phyloP scores from a whole-genome alignment of 2,797 vertebrate species.

The Vespertilio murinus region DNA sequence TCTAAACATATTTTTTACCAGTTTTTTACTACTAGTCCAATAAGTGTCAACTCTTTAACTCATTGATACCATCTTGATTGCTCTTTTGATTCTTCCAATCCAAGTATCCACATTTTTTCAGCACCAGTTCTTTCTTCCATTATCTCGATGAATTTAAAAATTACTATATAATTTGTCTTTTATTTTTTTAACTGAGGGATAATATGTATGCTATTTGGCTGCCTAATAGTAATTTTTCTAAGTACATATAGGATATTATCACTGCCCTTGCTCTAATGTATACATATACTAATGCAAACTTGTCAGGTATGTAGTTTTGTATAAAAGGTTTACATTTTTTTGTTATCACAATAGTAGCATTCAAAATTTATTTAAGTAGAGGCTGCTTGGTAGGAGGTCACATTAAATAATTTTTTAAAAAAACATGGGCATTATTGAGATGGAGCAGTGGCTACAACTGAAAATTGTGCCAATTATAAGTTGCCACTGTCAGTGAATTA shows the following conservation, averaged over 20 bases:
- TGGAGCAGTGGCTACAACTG: not conserved
- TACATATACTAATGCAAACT: not conserved
- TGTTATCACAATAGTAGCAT: not conserved
- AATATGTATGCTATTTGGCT: not conserved
- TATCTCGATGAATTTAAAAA: not conserved
- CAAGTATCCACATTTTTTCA: not conserved
- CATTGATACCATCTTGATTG: not conserved
- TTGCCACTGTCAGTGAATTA: not conserved
- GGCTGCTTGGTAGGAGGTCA: not conserved
- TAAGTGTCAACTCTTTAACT: not conserved
- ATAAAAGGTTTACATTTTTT: constrained; percentile 2
- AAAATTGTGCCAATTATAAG: constrained; percentile 34
- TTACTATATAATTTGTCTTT: not conserved
- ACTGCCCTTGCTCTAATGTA: not conserved
- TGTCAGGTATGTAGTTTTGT: not conserved
- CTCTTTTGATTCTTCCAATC: not conserved
- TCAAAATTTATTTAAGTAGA: constrained; percentile 43
- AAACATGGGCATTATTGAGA: constrained; percentile 6
- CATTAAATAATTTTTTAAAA: constrained; percentile 47
- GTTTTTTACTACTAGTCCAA: not conserved
- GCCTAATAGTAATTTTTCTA: not conserved
- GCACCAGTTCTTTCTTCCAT: not conserved
- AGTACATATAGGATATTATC: not conserved
- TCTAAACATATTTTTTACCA: not conserved
- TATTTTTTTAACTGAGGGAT: not conserved